Conservation (phyloP, 2,797 vertebrate genomes). For the Enteromius trimaculatus region DNA sequence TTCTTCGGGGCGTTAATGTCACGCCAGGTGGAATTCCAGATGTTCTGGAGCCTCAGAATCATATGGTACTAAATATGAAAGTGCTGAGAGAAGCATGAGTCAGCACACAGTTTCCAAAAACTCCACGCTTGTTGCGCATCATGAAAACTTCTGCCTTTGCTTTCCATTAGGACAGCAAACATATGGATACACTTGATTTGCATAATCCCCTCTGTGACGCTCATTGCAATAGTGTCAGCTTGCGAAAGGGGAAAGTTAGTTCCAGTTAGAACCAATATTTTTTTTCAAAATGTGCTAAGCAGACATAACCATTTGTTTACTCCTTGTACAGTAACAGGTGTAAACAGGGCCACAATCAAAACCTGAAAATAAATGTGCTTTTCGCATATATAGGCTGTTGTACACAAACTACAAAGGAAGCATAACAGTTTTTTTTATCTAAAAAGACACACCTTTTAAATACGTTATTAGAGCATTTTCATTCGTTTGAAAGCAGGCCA, state of each 20-base stretch:
- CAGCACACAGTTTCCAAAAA: constrained; percentile 48
- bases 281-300: neutral
- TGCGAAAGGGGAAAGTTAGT: neutral
- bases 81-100: constrained; percentile 50
- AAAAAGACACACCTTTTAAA: neutral
- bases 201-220: constrained; percentile 11
- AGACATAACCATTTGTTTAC: neutral
- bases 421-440: neutral
- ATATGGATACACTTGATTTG: neutral
- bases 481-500: neutral
- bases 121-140: constrained; percentile 47
- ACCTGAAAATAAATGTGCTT: neutral
- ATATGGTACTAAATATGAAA: constrained; percentile 43
- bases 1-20: constrained; percentile 19
- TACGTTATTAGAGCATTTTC: neutral
- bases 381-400: neutral
- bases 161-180: constrained; percentile 33
- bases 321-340: neutral
- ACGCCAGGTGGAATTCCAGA: constrained; percentile 52
- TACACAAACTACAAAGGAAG: neutral
- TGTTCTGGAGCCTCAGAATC: constrained; percentile 49
- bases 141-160: constrained; percentile 33
- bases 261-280: neutral
- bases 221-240: neutral
- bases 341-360: neutral